Evolutionary conservation across 2,113 vertebrate species (phyloP), one percentile per base, ranked within the genome.

Genomic region (Myanophis thanlyinensis): DNA sequence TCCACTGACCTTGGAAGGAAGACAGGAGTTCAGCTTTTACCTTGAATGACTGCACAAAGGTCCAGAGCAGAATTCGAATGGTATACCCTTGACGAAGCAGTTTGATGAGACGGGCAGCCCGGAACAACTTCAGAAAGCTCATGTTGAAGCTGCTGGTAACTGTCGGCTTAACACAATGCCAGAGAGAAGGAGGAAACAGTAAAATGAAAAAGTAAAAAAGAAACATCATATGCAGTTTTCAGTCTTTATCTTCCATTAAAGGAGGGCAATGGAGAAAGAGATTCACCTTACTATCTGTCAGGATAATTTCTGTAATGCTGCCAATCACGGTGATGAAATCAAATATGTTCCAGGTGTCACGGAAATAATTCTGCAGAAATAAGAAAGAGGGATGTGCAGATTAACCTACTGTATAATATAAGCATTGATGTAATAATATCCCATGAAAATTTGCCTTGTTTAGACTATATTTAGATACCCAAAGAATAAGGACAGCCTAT

Each of bases 281-380:
- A 23, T 88, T 97, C 95, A 98, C 98, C 97, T 98, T 98, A 95
- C 97, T 98, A 93, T 98, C 98, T 0, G 98, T 99, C 40, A 99
- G 98, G 93, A 99, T 98, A 27, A 99, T 99, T 97, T 99, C 99
- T 0, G 99, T 99, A 94, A 99, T 99, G 97, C 99, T 99, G 92
- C 99, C 99, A 0, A 99, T 97, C 85, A 99, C 99, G 0, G 99
- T 99, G 97, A 99, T 99, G 97, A 99, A 99, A 97, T 99, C 99
- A 95, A 99, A 99, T 95, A 99, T 99, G 95, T 99, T 99, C 99
- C 99, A 99, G 0, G 99, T 99, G 94, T 99, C 99, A 94, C 99
- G 97, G 95, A 99, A 99, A 97, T 99, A 99, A 97, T 99, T 99
- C 99, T 99, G 97, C 54, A 93, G 67, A 90, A 92, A 90, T 90